Evolutionary conservation across 2,113 vertebrate species (phyloP).

Genomic region (Triplophysa dalaica): DNA sequence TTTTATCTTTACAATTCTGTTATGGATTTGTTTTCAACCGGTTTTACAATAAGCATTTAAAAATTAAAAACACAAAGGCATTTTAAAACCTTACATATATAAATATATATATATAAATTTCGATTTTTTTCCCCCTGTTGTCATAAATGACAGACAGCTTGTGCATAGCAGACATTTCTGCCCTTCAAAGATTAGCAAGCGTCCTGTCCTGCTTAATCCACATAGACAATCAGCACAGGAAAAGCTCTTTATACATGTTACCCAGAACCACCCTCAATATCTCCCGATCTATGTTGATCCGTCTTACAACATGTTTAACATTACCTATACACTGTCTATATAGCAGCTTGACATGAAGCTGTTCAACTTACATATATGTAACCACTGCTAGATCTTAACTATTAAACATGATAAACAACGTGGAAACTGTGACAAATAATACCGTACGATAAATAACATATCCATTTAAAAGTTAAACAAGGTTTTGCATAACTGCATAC

Average conservation of each 20-base stretch:
- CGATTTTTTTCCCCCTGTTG: background rate
- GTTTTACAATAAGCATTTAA: background rate
- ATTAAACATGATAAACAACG: background rate
- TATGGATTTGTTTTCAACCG: background rate
- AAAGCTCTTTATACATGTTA: constrained; percentile 37
- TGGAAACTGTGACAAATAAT: background rate
- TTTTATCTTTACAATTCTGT: background rate
- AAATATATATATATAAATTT: background rate
- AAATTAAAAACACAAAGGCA: background rate
- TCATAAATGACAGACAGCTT: constrained; percentile 7
- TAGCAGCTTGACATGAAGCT: background rate
- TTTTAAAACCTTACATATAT: background rate
- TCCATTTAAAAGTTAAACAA: background rate
- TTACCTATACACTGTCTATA: background rate
- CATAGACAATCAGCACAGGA: constrained; percentile 15
- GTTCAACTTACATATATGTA: background rate
- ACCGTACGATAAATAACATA: background rate
- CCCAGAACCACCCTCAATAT: constrained; percentile 22
- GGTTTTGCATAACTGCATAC: background rate
- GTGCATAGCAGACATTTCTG: constrained; percentile 25
- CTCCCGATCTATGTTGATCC: constrained; percentile 1
- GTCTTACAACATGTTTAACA: background rate
- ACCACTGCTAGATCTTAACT: background rate
- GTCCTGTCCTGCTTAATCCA: constrained; percentile 34
- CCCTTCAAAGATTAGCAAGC: constrained; percentile 26